These are phyloP conservation scores for Sebastes vulpes DNA, from an alignment of 2,797 vertebrate genomes.

Conservation along the genomic window DNA sequence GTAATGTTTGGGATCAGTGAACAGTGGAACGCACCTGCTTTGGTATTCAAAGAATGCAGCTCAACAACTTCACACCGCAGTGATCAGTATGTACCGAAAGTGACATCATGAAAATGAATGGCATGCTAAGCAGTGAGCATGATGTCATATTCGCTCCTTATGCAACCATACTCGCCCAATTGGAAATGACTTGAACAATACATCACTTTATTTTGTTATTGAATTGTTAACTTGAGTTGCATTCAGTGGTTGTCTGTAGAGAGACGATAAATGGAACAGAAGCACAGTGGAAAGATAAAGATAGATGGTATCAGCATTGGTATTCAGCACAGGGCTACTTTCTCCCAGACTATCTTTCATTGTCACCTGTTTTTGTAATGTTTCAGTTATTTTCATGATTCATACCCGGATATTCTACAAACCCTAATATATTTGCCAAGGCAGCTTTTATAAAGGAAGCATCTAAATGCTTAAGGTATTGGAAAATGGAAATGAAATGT, in stretches of 20 bases:
- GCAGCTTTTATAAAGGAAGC: not conserved
- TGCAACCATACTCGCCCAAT: not conserved
- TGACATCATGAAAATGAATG: slow-evolving; percentile 24
- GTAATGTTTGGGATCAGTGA: slow-evolving; percentile 23
- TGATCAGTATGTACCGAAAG: not conserved
- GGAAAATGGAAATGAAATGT: not conserved
- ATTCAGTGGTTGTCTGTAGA: not conserved
- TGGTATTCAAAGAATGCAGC: slow-evolving; percentile 41
- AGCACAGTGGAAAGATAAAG: slow-evolving; percentile 5
- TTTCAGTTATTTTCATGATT: not conserved
- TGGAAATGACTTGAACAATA: slow-evolving; percentile 5
- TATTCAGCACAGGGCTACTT: slow-evolving; percentile 9
- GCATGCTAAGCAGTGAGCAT: slow-evolving; percentile 20
- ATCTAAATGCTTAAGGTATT: not conserved
- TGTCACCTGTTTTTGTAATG: not conserved
- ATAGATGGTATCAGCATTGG: slow-evolving; percentile 13
- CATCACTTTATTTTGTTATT: slow-evolving; percentile 16
- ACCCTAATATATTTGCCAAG: not conserved
- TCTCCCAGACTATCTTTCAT: not conserved
- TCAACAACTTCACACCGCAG: slow-evolving; percentile 2
- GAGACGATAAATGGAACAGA: not conserved
- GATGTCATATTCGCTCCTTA: slow-evolving; percentile 1
- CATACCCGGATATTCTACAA: not conserved
- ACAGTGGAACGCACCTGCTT: slow-evolving; percentile 7
- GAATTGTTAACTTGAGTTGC: not conserved